Evolutionary conservation across 2,113 vertebrate species (phyloP).

Genomic region (Alectura lathami): DNA sequence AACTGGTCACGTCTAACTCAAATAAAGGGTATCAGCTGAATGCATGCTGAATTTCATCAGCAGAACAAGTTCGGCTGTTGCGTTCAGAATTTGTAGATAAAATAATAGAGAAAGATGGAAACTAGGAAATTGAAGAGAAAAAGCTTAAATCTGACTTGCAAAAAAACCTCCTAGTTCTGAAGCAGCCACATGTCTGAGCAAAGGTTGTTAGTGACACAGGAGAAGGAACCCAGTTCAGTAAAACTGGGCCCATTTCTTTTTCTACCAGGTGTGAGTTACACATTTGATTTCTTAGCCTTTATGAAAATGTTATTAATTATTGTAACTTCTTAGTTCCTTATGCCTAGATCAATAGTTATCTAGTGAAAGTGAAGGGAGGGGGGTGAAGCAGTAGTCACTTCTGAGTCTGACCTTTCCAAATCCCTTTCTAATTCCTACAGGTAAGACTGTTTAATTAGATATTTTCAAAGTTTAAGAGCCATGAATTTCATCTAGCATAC

Average conservation of each 20-base stretch:
- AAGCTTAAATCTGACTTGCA: background rate
- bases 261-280: background rate
- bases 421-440: background rate
- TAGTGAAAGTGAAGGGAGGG: too few relatives aligned
- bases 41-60: background rate
- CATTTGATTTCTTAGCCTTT: background rate
- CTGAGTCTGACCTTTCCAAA: background rate
- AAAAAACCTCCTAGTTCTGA: background rate
- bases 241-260: background rate
- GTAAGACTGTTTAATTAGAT: background rate
- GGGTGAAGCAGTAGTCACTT: background rate
- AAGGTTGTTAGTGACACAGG: background rate
- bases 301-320: background rate
- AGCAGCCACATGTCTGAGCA: background rate
- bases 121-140: background rate
- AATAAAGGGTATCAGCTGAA: background rate
- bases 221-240: background rate
- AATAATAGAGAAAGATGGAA: background rate
- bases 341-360: background rate
- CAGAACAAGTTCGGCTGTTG: background rate
- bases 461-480: background rate
- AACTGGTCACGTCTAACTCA: fast-evolving
- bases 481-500: background rate
- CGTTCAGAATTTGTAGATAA: background rate
- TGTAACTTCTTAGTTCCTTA: background rate